Evolutionary conservation across 1,140 invertebrate genomes (phyloP).

Genomic region (Chrysomallon squamiferum): DNA sequence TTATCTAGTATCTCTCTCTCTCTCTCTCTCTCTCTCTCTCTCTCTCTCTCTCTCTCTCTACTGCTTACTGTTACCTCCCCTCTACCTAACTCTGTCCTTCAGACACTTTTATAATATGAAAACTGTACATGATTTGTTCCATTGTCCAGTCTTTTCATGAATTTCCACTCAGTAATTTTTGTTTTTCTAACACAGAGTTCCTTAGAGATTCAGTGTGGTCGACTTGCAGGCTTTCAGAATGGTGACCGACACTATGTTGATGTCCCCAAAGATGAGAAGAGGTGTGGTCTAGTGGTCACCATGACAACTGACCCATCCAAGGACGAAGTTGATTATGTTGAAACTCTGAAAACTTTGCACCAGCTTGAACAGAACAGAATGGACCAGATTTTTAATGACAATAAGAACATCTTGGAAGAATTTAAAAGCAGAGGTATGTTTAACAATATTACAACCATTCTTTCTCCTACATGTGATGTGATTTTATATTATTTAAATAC

Average conservation of each 20-base stretch:
- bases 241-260: conserved; percentile 69
- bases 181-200: conserved; percentile 27
- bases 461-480: too few species aligned
- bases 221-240: conserved; percentile 70
- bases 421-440: conserved; percentile 32
- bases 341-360: conserved; percentile 25
- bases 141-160: too few species aligned
- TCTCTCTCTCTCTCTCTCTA: too few species aligned
- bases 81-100: too few species aligned
- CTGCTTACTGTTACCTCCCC: too few species aligned
- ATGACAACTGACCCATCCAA: conserved; percentile 23
- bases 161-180: too few species aligned
- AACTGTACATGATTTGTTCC: too few species aligned
- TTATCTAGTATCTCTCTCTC: too few species aligned
- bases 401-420: conserved; percentile 21
- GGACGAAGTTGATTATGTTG: conserved; percentile 25
- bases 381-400: conserved; percentile 1
- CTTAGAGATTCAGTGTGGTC: conserved; percentile 68
- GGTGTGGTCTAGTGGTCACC: conserved; percentile 67
- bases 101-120: too few species aligned
- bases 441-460: too few species aligned
- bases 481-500: too few species aligned
- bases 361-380: conserved; percentile 27
- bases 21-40: too few species aligned
- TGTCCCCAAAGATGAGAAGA: conserved; percentile 60